These are phyloP conservation scores for Meliscaeva auricollis DNA, from an alignment of 2,888 invertebrate species.

Conservation along the genomic window DNA sequence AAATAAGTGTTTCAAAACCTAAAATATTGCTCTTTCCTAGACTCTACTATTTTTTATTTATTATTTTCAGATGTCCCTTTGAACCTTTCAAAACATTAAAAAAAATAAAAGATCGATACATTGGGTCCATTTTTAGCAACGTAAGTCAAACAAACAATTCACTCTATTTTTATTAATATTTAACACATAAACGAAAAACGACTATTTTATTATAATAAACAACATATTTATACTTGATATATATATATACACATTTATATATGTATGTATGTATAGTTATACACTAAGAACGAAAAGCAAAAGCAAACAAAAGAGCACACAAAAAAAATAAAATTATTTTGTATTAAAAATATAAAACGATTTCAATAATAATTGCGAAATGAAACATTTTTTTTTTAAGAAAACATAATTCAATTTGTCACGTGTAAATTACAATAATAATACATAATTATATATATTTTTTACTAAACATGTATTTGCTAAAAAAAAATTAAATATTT, in stretches of 20 bases:
- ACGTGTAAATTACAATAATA: conserved; percentile 65
- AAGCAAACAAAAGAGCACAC: conserved; percentile 56
- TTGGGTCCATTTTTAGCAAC: conserved; percentile 77
- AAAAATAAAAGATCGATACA: conserved; percentile 76
- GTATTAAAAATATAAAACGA: conserved; percentile 63
- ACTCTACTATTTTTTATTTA: conserved; percentile 71
- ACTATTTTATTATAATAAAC: conserved; percentile 70
- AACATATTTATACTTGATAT: conserved; percentile 67
- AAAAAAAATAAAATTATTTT: conserved; percentile 49
- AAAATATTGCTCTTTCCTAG: too few relatives aligned
- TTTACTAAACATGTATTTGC: conserved; percentile 50
- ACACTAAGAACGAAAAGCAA: conserved; percentile 54
- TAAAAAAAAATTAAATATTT: conserved; percentile 54
- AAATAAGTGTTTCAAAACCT: too few relatives aligned
- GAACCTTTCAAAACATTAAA: conserved; percentile 93
- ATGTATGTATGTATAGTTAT: conserved; percentile 46
- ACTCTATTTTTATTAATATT: conserved; percentile 64
- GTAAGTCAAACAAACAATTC: conserved; percentile 78
- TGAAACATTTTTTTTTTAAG: conserved; percentile 66
- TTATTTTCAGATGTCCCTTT: conserved; percentile 92
- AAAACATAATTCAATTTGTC: conserved; percentile 49
- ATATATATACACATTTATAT: conserved; percentile 57
- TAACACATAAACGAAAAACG: conserved; percentile 51
- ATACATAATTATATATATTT: conserved; percentile 48
- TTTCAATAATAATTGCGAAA: conserved; percentile 56